These are phyloP conservation scores for Hydractinia symbiolongicarpus DNA, from an alignment of 30 jellyfish, hydroid and myxozoan genomes.

Conservation along the genomic window DNA sequence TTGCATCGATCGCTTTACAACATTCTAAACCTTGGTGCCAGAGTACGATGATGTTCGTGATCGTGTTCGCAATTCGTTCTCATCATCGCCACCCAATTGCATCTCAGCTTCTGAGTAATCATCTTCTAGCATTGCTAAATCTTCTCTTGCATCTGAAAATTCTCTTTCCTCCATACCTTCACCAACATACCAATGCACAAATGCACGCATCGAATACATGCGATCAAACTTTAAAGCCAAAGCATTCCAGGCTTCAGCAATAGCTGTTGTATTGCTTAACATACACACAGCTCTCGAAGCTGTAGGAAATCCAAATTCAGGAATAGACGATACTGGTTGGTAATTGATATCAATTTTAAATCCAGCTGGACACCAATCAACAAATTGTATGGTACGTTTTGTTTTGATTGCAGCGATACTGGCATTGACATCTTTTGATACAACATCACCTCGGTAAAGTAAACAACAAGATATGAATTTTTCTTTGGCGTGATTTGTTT, in stretches of 20 bases:
- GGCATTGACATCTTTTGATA: conserved; percentile 87
- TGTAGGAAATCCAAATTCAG: conserved; percentile 41
- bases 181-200: conserved; percentile 51
- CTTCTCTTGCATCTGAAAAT: conserved; percentile 93
- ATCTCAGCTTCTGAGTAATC: conserved; percentile 87
- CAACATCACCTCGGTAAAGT: conserved; percentile 88
- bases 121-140: conserved; percentile 76
- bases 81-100: conserved; percentile 37
- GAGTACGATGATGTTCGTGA: too few species aligned
- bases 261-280: conserved; percentile 43
- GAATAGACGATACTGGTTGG: conserved; percentile 70
- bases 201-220: conserved; percentile 45
- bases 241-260: conserved; percentile 46
- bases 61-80: too few species aligned
- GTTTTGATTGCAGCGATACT: conserved; percentile 72
- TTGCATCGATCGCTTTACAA: too few species aligned
- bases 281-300: conserved; percentile 39
- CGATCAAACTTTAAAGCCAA: conserved; percentile 41
- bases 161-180: conserved; percentile 93
- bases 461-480: conserved; percentile 86
- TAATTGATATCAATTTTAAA: conserved; percentile 74
- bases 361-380: conserved; percentile 88
- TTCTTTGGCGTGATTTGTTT: too few species aligned
- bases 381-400: conserved; percentile 72
- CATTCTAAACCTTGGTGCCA: too few species aligned